A percentile compares a stretch with the other conserved stretches of the same genome.
Evolutionary conservation across 2,113 vertebrate species (phyloP).

Genomic region (Eclectus roratus): DNA sequence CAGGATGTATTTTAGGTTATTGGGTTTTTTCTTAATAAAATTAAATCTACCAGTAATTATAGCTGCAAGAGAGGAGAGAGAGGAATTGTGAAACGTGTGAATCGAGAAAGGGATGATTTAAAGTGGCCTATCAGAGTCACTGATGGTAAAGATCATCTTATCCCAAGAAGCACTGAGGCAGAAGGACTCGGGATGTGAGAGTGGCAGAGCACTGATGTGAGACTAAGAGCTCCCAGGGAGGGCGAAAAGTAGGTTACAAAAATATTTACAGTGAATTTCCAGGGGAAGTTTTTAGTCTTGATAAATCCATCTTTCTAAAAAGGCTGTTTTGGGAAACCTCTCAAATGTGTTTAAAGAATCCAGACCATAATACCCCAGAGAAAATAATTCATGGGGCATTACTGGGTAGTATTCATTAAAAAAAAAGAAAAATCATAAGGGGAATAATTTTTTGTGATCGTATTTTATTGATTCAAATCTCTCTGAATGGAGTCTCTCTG

Average conservation of each 20-base stretch:
- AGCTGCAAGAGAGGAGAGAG: neutral
- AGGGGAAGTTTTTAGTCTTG: neutral
- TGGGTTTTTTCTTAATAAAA: neutral
- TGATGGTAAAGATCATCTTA: neutral
- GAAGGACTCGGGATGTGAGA: conserved; percentile 17
- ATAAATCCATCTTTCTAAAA: neutral
- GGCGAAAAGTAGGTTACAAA: conserved; percentile 34
- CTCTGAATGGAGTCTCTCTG: neutral
- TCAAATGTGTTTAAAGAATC: neutral
- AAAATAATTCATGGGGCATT: neutral
- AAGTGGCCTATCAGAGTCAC: neutral
- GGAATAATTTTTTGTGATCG: neutral
- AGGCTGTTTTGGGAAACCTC: neutral
- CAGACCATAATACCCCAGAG: neutral
- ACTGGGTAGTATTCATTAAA: neutral
- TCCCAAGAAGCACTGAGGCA: conserved; percentile 33
- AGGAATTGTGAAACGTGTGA: neutral
- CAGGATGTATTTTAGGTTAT: neutral
- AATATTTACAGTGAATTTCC: conserved; percentile 24
- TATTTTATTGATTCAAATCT: neutral
- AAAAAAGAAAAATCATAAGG: neutral
- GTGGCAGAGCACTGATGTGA: conserved; percentile 38
- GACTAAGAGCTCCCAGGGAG: conserved; percentile 34
- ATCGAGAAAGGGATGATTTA: neutral
- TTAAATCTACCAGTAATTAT: neutral